Conservation (phyloP, 1,140 invertebrate species). For the Leptinotarsa defecta region DNA sequence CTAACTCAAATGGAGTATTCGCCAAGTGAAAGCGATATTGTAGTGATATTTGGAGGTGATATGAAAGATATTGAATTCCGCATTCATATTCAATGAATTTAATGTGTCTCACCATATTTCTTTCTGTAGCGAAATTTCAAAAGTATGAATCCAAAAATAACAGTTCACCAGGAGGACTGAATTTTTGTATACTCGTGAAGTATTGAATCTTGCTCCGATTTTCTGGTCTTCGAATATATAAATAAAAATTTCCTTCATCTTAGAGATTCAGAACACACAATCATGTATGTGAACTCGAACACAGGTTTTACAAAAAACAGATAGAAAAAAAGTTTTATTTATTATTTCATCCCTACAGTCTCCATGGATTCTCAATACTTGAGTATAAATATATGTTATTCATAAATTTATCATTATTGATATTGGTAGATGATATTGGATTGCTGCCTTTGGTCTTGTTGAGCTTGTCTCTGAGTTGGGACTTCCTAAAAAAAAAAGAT, state of each 20-base stretch:
- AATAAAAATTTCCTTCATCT: too few species aligned
- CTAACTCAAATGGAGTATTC: not conserved
- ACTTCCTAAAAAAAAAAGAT: conserved; percentile 25
- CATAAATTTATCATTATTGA: conserved; percentile 17
- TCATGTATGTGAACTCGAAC: too few species aligned
- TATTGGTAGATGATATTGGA: conserved; percentile 36
- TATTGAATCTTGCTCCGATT: too few species aligned
- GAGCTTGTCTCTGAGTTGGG: conserved; percentile 25
- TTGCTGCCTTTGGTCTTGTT: conserved; percentile 21
- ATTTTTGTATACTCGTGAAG: too few species aligned
- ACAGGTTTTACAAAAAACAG: too few species aligned
- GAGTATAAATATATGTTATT: too few species aligned
- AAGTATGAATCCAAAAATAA: not conserved
- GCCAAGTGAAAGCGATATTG: conserved; percentile 5
- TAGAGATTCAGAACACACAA: too few species aligned
- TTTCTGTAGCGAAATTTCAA: not conserved
- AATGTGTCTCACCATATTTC: not conserved
- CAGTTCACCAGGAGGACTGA: too few species aligned
- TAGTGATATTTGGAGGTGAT: conserved; percentile 1
- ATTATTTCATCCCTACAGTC: too few species aligned
- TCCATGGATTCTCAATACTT: too few species aligned
- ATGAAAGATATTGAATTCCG: not conserved
- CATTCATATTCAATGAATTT: not conserved
- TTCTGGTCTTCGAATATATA: too few species aligned
- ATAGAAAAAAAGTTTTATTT: too few species aligned